Base-by-base conservation (phyloP, 1,140 invertebrate genomes). In the Bathynomus jamesi region DNA sequence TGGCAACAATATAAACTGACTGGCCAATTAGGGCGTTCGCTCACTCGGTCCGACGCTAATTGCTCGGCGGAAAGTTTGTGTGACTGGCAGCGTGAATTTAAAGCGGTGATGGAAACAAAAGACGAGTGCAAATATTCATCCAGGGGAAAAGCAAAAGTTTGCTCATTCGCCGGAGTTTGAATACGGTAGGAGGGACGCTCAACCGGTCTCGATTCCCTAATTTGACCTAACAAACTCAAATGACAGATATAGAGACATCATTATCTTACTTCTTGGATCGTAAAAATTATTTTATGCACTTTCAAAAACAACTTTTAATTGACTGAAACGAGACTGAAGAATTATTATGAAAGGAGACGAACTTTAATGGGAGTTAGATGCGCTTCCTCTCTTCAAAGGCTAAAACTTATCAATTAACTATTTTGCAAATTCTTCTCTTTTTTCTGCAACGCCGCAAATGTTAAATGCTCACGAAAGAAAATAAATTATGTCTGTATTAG, bases 1-100 rank as follows among this genome's bases (percentile, higher is more conserved):
- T 62, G 71, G 71, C 71, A 73, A 28, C 72, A 73, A 73, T 73
- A 67, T 73, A 69, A 73, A 73, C 72, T 73, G 72, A 74, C 72
- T 74, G 72, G 68, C 72, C 72, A 74, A 74, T 74, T 74, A 74
- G 65, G 68, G 65, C 40, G 40, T 53, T 21, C 40, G 40, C 40
- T 53, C 5, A 11, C 11, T 11, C 40, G 40, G 40, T 53, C 21
- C 11, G 64, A 53, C 64, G 65, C 65, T 74, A 74, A 74, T 74
- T 74, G 72, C 68, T 40, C 72, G 60, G 28, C 1, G 40, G 13
- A 2, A 53, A 53, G 40, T 53, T 3, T 53, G 40, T 53, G 11
- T 53, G 40, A 53, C 40, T 53, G 40, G 21, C 13, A 1, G 21
- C 21, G 21, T 21, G 40, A 3, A 53, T 53, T 53, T 53, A 53